Evolutionary conservation across 2,113 vertebrate species (phyloP).

Genomic region (Athene cunicularia): DNA sequence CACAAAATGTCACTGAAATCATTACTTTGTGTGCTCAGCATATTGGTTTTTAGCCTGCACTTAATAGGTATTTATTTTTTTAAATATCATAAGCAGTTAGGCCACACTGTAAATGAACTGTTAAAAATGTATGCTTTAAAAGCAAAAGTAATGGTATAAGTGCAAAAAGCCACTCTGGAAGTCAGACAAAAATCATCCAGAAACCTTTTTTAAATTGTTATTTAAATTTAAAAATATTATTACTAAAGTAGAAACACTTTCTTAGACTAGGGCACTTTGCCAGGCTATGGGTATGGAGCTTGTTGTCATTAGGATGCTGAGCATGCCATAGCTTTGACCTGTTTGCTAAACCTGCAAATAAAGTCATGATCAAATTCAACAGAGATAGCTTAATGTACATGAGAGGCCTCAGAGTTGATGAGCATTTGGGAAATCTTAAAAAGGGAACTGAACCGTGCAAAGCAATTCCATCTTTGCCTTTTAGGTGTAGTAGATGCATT

Average conservation of each 20-base stretch:
- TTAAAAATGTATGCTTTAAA: slow-evolving; percentile 2
- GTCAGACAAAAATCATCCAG: not conserved
- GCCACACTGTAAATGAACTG: not conserved
- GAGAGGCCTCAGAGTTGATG: not conserved
- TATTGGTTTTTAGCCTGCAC: slow-evolving; percentile 8
- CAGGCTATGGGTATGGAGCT: not conserved
- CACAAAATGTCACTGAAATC: slow-evolving; percentile 19
- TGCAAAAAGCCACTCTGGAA: not conserved
- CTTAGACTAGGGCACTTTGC: not conserved
- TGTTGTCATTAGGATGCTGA: not conserved
- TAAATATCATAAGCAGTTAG: not conserved
- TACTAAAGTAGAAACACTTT: not conserved
- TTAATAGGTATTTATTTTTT: not conserved
- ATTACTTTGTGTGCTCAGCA: not conserved
- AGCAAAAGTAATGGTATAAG: not conserved
- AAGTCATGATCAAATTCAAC: slow-evolving; percentile 4
- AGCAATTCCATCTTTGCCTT: slow-evolving; percentile 6
- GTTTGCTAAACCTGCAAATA: slow-evolving; percentile 14
- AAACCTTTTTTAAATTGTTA: not conserved
- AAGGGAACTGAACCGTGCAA: not conserved
- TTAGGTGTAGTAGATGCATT: not conserved
- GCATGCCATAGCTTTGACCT: not conserved
- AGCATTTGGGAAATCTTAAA: not conserved
- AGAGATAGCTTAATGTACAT: not conserved
- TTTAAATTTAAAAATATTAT: not conserved